Conservation (phyloP, 2,888 invertebrate genomes). For the Salpingus planirostris region DNA sequence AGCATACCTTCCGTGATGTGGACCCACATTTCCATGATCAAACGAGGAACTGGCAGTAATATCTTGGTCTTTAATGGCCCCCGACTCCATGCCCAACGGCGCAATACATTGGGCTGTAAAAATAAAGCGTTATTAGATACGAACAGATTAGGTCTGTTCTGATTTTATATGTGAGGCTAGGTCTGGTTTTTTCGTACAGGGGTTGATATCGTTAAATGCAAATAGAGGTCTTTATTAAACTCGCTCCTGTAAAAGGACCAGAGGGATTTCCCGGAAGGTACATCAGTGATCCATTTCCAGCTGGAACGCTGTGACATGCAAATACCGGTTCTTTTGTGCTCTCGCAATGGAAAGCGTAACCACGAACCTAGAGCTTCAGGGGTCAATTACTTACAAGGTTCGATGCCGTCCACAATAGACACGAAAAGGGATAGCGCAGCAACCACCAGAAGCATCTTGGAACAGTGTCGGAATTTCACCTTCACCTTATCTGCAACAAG, state of each 20-base stretch:
- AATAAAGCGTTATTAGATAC: conserved; percentile 8
- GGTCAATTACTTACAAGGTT: conserved; percentile 33
- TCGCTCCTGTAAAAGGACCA: conserved; percentile 12
- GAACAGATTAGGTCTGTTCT: background rate
- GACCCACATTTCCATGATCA: conserved; percentile 76
- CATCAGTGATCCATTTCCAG: conserved; percentile 10
- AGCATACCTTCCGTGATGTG: conserved; percentile 72
- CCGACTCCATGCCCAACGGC: conserved; percentile 80
- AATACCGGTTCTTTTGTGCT: conserved; percentile 26
- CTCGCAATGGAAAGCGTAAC: conserved; percentile 10
- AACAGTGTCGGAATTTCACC: too few species aligned
- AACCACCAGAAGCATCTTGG: too few species aligned
- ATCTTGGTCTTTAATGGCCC: conserved; percentile 69
- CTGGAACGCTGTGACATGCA: conserved; percentile 26
- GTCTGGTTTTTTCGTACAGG: background rate
- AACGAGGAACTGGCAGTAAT: conserved; percentile 79
- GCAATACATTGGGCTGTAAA: conserved; percentile 61
- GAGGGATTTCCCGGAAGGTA: conserved; percentile 16
- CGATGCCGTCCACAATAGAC: conserved; percentile 27
- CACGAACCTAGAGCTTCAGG: conserved; percentile 14
- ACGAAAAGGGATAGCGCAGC: too few species aligned
- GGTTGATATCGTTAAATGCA: conserved; percentile 28
- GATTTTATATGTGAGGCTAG: background rate
- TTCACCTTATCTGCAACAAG: too few species aligned
- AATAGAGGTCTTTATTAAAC: conserved; percentile 26